Percentiles rank a stretch among this genome's conserved stretches.
Evolutionary conservation across 2,888 invertebrate species (phyloP).

Genomic region (Dorcus parallelipipedus): DNA sequence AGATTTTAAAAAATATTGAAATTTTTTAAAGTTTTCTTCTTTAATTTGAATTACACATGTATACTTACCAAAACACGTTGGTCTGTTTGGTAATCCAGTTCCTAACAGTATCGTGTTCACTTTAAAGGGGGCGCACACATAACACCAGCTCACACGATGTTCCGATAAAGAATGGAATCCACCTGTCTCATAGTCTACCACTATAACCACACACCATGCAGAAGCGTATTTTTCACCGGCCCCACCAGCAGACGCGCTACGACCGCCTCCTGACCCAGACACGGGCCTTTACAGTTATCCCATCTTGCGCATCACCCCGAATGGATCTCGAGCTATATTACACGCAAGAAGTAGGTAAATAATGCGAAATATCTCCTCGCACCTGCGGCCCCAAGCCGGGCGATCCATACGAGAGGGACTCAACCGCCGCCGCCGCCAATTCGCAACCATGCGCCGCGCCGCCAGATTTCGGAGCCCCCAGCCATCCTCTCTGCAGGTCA

Average conservation of each 20-base stretch:
- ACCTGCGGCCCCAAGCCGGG: neutral
- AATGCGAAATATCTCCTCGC: constrained; percentile 34
- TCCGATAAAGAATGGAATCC: constrained; percentile 49
- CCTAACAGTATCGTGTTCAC: neutral
- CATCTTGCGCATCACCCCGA: constrained; percentile 42
- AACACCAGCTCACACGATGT: constrained; percentile 31
- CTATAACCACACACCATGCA: constrained; percentile 32
- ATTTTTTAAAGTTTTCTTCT: too few relatives aligned
- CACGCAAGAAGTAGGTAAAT: constrained; percentile 36
- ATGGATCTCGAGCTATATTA: constrained; percentile 13
- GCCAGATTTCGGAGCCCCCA: constrained; percentile 9
- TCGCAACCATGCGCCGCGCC: constrained; percentile 7
- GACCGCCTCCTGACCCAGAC: constrained; percentile 59
- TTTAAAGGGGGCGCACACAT: constrained; percentile 31
- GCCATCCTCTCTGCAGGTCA: constrained; percentile 22
- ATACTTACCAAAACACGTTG: neutral
- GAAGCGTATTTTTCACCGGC: constrained; percentile 28
- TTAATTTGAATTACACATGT: neutral
- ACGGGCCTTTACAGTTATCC: constrained; percentile 53
- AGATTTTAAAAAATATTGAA: too few relatives aligned
- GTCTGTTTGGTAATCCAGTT: neutral
- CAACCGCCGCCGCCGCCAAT: too few relatives aligned
- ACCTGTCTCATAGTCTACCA: constrained; percentile 48
- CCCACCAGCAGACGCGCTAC: constrained; percentile 29
- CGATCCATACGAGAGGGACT: too few relatives aligned